Percentiles rank a stretch among this genome's conserved stretches.
These are phyloP conservation scores for Aproaerema taeniolella DNA, from an alignment of 2,888 invertebrate genomes.

Conservation along the genomic window DNA sequence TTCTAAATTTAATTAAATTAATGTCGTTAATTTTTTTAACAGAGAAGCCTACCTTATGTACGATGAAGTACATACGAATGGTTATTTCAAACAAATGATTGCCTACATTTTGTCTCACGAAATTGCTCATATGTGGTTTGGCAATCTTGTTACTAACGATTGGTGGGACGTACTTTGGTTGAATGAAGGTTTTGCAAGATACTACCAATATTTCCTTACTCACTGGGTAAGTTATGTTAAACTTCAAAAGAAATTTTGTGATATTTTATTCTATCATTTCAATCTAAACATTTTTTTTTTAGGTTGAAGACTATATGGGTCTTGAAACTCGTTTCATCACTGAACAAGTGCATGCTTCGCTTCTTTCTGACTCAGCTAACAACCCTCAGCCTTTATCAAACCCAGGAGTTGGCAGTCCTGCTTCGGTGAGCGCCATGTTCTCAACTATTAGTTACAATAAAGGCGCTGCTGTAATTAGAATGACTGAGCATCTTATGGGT, in stretches of 20 bases:
- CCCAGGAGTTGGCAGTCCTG: constrained; percentile 71
- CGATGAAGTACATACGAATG: constrained; percentile 50
- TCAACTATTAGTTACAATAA: constrained; percentile 83
- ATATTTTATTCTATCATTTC: too few relatives aligned
- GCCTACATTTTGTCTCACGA: constrained; percentile 82
- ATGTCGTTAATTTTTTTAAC: constrained; percentile 6
- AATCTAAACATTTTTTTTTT: constrained; percentile 13
- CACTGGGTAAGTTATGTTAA: constrained; percentile 54
- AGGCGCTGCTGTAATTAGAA: constrained; percentile 80
- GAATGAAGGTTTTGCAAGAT: constrained; percentile 83
- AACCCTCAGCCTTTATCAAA: constrained; percentile 79
- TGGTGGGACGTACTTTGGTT: constrained; percentile 83
- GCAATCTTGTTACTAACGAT: constrained; percentile 79
- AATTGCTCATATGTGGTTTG: constrained; percentile 86
- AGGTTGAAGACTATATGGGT: constrained; percentile 81
- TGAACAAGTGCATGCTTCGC: constrained; percentile 81
- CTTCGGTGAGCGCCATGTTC: constrained; percentile 79
- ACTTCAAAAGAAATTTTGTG: background rate
- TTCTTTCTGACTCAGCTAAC: constrained; percentile 77
- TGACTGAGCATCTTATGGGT: constrained; percentile 81
- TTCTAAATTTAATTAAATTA: too few relatives aligned
- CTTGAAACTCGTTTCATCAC: constrained; percentile 83
- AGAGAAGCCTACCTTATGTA: constrained; percentile 70
- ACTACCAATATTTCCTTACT: constrained; percentile 83
- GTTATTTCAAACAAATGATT: constrained; percentile 68